These are phyloP conservation scores for Trematocara variabile DNA, from an alignment of 2,113 vertebrate species.

Conservation along the genomic window DNA sequence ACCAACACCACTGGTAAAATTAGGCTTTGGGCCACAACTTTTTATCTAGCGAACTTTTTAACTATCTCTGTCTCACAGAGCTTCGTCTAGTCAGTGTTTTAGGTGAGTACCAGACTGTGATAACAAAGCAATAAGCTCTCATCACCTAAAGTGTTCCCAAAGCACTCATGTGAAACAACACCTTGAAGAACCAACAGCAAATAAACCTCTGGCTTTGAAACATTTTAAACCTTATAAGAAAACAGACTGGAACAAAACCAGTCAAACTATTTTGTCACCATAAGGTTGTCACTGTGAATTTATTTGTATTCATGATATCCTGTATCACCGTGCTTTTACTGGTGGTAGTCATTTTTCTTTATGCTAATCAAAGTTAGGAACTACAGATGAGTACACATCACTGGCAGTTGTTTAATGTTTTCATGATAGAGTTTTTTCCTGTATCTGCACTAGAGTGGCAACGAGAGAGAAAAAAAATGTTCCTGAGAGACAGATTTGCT, in stretches of 20 bases:
- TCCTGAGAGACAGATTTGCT: conserved; percentile 10
- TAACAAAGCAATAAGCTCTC: not conserved
- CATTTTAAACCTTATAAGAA: not conserved
- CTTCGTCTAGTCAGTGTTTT: not conserved
- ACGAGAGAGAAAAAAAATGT: not conserved
- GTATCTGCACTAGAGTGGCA: not conserved
- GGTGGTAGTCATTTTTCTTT: not conserved
- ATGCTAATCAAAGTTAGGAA: not conserved
- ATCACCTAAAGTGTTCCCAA: not conserved
- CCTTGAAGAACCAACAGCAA: not conserved
- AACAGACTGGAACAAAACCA: not conserved
- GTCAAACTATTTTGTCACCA: not conserved
- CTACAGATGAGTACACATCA: not conserved
- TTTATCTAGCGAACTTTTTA: not conserved
- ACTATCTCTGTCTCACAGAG: not conserved
- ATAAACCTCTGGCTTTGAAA: not conserved
- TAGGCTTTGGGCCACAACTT: not conserved
- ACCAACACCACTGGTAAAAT: not conserved
- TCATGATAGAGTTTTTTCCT: not conserved
- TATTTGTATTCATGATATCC: not conserved
- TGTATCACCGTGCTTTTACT: not conserved
- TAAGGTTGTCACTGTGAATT: not conserved
- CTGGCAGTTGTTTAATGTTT: not conserved
- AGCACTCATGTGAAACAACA: not conserved
- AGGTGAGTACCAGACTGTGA: not conserved